A percentile compares a stretch with the other conserved stretches of the same genome.
Evolutionary conservation across 2,797 vertebrate species (phyloP).

Genomic region (Botia almorhae): DNA sequence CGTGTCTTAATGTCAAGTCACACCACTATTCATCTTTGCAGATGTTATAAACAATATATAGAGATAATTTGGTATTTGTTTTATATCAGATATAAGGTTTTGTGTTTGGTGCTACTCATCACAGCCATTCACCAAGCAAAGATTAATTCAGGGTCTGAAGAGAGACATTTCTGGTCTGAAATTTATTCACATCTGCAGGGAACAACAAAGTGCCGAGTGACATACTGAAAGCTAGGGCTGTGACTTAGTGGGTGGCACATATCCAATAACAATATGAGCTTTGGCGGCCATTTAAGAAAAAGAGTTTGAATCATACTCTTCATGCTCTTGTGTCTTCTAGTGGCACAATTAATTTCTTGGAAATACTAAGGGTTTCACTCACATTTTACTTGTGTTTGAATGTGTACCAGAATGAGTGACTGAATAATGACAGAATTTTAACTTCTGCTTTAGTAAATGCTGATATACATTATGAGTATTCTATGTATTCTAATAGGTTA

Average conservation of each 20-base stretch:
- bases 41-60: background rate
- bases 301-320: too few species aligned
- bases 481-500: slow-evolving; percentile 5
- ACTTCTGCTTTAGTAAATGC: background rate
- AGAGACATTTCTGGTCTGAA: slow-evolving; percentile 1
- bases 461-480: background rate
- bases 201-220: background rate
- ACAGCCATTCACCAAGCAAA: background rate
- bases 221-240: background rate
- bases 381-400: background rate
- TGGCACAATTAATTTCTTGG: too few species aligned
- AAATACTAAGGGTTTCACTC: too few species aligned
- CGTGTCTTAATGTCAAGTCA: slow-evolving; percentile 8
- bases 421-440: background rate
- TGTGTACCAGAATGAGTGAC: background rate
- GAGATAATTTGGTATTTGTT: background rate
- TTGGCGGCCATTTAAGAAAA: too few species aligned
- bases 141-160: background rate
- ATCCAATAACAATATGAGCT: too few species aligned
- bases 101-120: slow-evolving; percentile 12
- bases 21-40: slow-evolving; percentile 24
- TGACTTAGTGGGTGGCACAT: background rate
- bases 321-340: too few species aligned
- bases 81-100: background rate
- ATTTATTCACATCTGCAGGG: background rate